These are phyloP conservation scores for Buceros bicornis DNA, from an alignment of 2,797 vertebrate genomes.

Conservation along the genomic window DNA sequence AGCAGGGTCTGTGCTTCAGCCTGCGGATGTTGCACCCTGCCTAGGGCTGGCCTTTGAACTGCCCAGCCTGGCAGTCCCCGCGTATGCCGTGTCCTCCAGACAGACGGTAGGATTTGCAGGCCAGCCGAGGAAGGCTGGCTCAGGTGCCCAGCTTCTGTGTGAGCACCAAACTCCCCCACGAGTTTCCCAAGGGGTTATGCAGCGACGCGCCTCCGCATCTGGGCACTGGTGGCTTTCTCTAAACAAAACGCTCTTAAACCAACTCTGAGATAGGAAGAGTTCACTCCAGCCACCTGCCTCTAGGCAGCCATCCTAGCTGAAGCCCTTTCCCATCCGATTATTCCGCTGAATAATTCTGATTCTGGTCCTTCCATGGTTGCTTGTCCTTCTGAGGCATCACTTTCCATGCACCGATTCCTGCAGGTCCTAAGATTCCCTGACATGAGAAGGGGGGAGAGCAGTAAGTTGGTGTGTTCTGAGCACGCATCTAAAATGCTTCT, in stretches of 20 bases:
- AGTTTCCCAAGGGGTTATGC: background rate
- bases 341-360: background rate
- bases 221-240: background rate
- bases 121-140: background rate
- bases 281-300: background rate
- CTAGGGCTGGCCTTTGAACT: background rate
- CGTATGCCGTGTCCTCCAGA: background rate
- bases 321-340: background rate
- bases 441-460: background rate
- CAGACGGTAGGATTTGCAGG: background rate
- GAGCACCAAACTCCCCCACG: background rate
- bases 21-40: background rate
- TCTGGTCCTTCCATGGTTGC: background rate
- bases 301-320: constrained; percentile 17
- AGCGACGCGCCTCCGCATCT: background rate
- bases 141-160: background rate
- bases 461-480: background rate
- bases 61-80: background rate
- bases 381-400: background rate
- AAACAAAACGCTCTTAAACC: constrained; percentile 4
- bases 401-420: background rate
- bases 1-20: background rate
- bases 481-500: background rate
- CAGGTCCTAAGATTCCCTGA: background rate
- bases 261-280: constrained; percentile 7